A percentile compares a stretch with the other conserved stretches of the same genome.
Conservation (phyloP, 2,888 invertebrate genomes). For the Callyntrura guangdongensis region DNA sequence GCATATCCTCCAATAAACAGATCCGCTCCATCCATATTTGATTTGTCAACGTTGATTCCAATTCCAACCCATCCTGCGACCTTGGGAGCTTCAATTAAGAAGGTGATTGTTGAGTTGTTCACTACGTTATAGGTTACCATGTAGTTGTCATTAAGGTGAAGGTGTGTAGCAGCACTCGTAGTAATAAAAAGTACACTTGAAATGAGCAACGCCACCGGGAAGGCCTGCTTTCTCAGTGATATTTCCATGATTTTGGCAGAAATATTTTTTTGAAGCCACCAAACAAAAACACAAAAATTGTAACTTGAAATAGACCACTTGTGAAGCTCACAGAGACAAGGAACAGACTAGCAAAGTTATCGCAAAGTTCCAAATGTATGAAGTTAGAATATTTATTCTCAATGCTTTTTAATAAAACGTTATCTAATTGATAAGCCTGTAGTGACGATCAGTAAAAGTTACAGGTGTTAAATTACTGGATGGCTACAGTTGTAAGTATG, state of each 20-base stretch:
- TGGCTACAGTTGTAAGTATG: no score
- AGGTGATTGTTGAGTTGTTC: no score
- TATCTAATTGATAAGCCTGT: no score
- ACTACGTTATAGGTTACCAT: background rate
- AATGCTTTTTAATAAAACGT: no score
- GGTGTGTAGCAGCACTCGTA: background rate
- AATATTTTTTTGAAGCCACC: background rate
- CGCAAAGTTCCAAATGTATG: no score
- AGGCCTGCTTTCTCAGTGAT: no score
- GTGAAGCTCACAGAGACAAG: background rate
- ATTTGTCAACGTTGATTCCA: background rate
- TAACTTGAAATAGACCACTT: background rate
- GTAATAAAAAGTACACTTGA: background rate
- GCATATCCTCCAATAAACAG: slow-evolving; percentile 27
- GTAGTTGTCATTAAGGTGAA: background rate
- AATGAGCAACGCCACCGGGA: background rate
- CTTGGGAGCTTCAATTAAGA: background rate
- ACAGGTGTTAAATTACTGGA: no score
- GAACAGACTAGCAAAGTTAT: no score
- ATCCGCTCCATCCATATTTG: slow-evolving; percentile 24
- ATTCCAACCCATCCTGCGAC: slow-evolving; percentile 53
- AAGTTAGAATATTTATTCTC: no score
- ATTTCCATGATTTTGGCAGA: background rate
- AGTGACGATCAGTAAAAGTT: no score
- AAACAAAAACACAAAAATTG: background rate